A percentile compares a stretch with the other conserved stretches of the same genome.
Conservation (phyloP, 2,113 vertebrate genomes). For the Neotoma lepida region DNA sequence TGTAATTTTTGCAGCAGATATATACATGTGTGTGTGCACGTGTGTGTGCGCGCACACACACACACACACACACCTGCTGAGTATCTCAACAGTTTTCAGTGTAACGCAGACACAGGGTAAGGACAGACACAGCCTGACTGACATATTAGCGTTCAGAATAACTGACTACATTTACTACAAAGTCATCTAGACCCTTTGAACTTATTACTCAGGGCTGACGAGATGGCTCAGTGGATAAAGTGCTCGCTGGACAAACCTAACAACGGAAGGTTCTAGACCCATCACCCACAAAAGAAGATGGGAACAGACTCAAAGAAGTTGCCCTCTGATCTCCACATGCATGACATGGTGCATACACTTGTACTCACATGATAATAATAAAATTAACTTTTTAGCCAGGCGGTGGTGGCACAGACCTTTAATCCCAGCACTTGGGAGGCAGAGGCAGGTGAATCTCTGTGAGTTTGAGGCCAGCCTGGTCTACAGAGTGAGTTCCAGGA, state of each 20-base stretch:
- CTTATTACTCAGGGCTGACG: not conserved
- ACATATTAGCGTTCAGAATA: not conserved
- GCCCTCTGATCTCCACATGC: not conserved
- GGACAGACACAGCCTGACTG: not conserved
- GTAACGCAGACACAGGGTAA: not conserved
- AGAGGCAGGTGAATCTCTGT: not conserved
- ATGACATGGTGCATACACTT: accelerated
- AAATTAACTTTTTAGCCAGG: not conserved
- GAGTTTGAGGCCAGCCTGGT: not conserved
- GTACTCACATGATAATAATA: not conserved
- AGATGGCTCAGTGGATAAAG: not conserved
- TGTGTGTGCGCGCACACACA: too few relatives aligned
- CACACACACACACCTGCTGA: not conserved
- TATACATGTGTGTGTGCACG: accelerated
- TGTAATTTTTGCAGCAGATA: not conserved
- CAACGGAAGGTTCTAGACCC: not conserved
- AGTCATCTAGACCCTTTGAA: not conserved
- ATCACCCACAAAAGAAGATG: not conserved
- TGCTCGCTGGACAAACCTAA: not conserved
- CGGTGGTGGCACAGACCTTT: not conserved
- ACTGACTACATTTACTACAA: not conserved
- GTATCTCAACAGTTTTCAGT: not conserved
- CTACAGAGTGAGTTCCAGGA: not conserved
- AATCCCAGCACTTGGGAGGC: not conserved
- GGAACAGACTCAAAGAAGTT: not conserved